phyloP scores from a whole-genome alignment of 2,888 invertebrate genomes.

The Kryphioiulus occultus region DNA sequence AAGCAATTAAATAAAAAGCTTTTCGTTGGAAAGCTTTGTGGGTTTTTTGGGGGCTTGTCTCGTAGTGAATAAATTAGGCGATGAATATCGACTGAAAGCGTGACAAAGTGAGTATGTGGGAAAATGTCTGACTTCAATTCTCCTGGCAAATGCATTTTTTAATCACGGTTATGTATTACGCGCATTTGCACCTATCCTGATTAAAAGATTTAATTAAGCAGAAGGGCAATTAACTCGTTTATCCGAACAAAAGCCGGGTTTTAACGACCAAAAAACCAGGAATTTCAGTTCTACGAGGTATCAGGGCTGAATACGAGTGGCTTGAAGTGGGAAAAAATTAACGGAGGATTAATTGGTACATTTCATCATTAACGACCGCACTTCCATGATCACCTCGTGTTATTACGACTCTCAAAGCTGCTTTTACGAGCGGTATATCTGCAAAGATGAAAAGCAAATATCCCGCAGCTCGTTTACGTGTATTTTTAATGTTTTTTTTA shows the following conservation, averaged over 20 bases:
- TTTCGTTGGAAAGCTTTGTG: no score
- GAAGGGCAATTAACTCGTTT: not conserved
- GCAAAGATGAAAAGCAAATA: not conserved
- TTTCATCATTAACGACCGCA: not conserved
- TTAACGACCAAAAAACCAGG: not conserved
- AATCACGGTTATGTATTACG: not conserved
- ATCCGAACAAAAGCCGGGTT: not conserved
- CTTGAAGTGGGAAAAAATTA: not conserved
- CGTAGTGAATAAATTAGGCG: not conserved
- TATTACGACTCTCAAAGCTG: not conserved
- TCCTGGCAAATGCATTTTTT: not conserved
- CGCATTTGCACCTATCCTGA: not conserved
- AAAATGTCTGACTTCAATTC: not conserved
- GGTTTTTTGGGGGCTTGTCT: not conserved
- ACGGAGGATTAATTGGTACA: not conserved
- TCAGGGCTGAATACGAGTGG: no score
- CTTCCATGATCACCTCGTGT: not conserved
- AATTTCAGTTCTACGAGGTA: no score
- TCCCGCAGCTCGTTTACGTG: no score
- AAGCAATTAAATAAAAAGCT: constrained; percentile 29
- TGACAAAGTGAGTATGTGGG: not conserved
- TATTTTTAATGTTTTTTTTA: no score
- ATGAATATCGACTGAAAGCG: not conserved
- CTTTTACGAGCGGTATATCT: not conserved
- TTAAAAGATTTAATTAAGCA: constrained; percentile 25